phyloP scores from a whole-genome alignment of 2,888 invertebrate genomes.

The Pseudococcus viburni region DNA sequence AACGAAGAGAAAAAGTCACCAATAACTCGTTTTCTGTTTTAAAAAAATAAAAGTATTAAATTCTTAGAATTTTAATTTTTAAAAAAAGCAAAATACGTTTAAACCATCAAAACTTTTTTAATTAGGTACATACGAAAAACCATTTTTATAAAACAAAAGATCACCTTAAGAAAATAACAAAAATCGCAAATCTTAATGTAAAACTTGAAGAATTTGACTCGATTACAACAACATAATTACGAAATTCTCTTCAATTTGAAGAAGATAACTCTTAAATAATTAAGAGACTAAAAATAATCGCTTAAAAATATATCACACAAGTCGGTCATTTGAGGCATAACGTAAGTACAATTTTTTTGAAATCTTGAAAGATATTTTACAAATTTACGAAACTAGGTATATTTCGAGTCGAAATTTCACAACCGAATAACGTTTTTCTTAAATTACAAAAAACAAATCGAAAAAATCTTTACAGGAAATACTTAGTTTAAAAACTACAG shows the following conservation, averaged over 20 bases:
- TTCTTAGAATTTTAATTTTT: no score
- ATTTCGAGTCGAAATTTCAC: not conserved
- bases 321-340: conserved; percentile 20
- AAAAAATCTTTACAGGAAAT: not conserved
- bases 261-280: conserved; percentile 59
- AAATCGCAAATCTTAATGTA: conserved; percentile 5
- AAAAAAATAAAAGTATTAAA: no score
- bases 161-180: not conserved
- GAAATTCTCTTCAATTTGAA: conserved; percentile 64
- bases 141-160: not conserved
- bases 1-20: no score
- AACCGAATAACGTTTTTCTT: not conserved
- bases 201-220: conserved; percentile 8
- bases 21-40: no score
- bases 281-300: not conserved
- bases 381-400: not conserved
- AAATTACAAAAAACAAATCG: not conserved
- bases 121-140: not conserved
- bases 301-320: conserved; percentile 59
- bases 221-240: conserved; percentile 17
- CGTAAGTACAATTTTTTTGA: not conserved
- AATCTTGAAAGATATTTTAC: not conserved
- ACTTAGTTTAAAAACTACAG: no score
- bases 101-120: not conserved
- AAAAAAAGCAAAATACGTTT: no score